These are phyloP conservation scores for Scrobipalpa atriplicella DNA, from an alignment of 2,888 invertebrate genomes.

Conservation along the genomic window DNA sequence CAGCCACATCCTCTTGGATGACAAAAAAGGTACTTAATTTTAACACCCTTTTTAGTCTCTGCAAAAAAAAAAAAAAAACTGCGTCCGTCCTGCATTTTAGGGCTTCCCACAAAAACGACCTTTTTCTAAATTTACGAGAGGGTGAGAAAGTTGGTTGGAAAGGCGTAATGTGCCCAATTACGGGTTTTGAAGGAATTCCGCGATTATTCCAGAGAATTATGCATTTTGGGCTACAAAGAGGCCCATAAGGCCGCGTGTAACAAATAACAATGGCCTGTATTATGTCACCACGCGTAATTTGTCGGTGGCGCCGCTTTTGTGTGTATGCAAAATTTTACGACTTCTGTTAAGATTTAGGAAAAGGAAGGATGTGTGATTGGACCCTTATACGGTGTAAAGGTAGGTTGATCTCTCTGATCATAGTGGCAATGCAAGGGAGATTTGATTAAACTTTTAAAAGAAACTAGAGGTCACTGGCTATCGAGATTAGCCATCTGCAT, in stretches of 20 bases:
- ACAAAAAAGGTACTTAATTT: background rate
- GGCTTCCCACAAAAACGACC: constrained; percentile 59
- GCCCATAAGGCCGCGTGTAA: constrained; percentile 36
- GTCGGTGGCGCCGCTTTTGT: constrained; percentile 49
- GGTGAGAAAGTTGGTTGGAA: constrained; percentile 54
- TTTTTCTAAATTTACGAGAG: constrained; percentile 66
- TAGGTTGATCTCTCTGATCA: too few species aligned
- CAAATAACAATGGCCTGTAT: constrained; percentile 39
- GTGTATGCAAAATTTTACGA: constrained; percentile 48
- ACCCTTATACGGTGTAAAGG: background rate
- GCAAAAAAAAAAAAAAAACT: background rate
- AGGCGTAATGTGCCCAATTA: constrained; percentile 49
- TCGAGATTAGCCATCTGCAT: background rate
- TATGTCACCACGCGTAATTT: constrained; percentile 52
- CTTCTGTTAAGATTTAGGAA: constrained; percentile 32
- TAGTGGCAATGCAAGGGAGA: too few species aligned
- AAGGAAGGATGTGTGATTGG: background rate
- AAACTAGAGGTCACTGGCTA: background rate
- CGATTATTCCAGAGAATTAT: constrained; percentile 49
- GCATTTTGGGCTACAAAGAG: constrained; percentile 49
- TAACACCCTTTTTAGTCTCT: background rate
- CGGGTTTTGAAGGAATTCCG: constrained; percentile 60
- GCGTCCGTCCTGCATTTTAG: constrained; percentile 34
- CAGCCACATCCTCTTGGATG: background rate
- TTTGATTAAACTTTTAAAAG: background rate